phyloP scores from a whole-genome alignment of 2,888 invertebrate species.

The Athalia rosae region DNA sequence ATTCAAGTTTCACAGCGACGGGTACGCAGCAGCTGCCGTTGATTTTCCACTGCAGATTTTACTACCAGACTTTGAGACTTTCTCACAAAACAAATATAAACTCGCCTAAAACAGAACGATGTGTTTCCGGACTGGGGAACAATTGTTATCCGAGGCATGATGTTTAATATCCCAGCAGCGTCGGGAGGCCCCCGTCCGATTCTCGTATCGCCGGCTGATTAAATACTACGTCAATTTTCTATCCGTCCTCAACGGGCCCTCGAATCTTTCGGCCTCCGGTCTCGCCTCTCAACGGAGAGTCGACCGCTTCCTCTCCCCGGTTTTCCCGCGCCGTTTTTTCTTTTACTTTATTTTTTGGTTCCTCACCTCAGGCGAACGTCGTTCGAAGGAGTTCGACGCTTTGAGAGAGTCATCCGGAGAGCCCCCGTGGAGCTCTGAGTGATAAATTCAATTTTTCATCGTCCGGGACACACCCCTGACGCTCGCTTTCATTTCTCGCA shows the following conservation, averaged over 20 bases:
- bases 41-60: too few species aligned
- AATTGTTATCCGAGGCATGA: neutral
- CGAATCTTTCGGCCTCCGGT: neutral
- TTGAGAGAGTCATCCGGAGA: conserved; percentile 18
- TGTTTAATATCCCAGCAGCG: neutral
- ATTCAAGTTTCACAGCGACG: too few species aligned
- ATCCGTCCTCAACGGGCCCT: neutral
- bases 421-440: neutral
- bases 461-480: neutral
- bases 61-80: neutral
- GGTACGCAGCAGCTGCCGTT: too few species aligned
- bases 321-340: too few species aligned
- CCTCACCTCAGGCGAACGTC: neutral
- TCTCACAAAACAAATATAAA: neutral
- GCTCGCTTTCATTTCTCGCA: neutral
- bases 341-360: neutral
- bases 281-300: neutral
- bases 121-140: neutral
- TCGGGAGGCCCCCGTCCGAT: neutral
- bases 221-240: conserved; percentile 24
- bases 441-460: conserved; percentile 8
- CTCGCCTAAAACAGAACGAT: too few species aligned
- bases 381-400: neutral
- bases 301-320: too few species aligned
- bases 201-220: neutral